Evolutionary conservation across 2,113 vertebrate species (phyloP).

Genomic region (Eleginops maclovinus): DNA sequence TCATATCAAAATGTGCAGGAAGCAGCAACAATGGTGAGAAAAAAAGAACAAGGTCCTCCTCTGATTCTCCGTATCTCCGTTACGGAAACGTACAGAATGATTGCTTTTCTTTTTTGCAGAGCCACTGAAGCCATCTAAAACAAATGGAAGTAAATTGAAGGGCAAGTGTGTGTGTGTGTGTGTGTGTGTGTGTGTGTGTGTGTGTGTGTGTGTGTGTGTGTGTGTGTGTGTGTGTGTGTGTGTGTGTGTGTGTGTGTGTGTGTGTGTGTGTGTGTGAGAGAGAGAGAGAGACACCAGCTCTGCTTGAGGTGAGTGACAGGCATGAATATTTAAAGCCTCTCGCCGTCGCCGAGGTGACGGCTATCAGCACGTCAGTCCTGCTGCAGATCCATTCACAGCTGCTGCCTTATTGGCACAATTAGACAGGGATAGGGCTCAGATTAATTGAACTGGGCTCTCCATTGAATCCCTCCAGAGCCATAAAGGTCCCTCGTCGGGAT

Average conservation of each 20-base stretch:
- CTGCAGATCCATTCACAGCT: constrained; percentile 71
- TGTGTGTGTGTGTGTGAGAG: not conserved
- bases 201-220: not conserved
- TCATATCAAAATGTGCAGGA: constrained; percentile 27
- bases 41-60: not conserved
- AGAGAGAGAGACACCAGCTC: constrained; percentile 35
- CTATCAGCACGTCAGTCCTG: constrained; percentile 59
- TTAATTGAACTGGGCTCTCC: constrained; percentile 67
- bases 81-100: constrained; percentile 39
- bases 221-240: not conserved
- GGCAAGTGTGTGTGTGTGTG: not conserved
- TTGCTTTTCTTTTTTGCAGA: constrained; percentile 28
- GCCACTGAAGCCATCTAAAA: constrained; percentile 49
- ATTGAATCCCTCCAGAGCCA: constrained; percentile 48
- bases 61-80: constrained; percentile 4
- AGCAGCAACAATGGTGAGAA: not conserved
- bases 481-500: constrained; percentile 39
- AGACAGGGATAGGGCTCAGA: constrained; percentile 62
- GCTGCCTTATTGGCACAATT: constrained; percentile 78
- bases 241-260: constrained; percentile 20
- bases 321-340: constrained; percentile 82
- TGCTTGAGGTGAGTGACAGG: constrained; percentile 74
- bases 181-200: constrained; percentile 7
- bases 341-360: constrained; percentile 73
- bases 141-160: constrained; percentile 46